phyloP scores from a whole-genome alignment of 2,113 vertebrate species.

The Saimiri boliviensis region DNA sequence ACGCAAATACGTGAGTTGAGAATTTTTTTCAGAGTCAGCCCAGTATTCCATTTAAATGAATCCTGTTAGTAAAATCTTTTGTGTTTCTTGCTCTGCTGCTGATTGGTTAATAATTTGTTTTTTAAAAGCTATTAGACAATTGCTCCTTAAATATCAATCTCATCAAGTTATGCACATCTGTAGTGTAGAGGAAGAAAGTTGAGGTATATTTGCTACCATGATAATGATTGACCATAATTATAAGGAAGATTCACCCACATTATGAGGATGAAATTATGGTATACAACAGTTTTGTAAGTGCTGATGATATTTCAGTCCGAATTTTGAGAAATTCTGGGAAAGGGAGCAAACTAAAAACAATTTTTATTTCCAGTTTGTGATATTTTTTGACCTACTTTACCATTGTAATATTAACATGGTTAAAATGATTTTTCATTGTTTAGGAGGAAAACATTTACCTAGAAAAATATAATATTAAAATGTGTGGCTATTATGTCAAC shows the following conservation, averaged over 20 bases:
- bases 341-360: not conserved
- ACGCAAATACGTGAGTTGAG: not conserved
- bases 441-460: slow-evolving; percentile 44
- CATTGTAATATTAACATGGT: slow-evolving; percentile 11
- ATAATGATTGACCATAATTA: not conserved
- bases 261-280: not conserved
- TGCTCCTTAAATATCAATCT: not conserved
- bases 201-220: not conserved
- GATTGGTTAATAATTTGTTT: not conserved
- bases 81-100: not conserved
- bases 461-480: slow-evolving; percentile 49
- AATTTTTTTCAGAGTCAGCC: not conserved
- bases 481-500: slow-evolving; percentile 13
- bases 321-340: slow-evolving; percentile 45
- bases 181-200: not conserved
- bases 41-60: not conserved
- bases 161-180: not conserved
- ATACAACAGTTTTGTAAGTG: not conserved
- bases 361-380: slow-evolving; percentile 8
- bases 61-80: not conserved
- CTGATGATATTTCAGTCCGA: not conserved
- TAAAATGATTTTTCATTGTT: slow-evolving; percentile 41
- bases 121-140: not conserved
- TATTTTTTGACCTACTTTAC: slow-evolving; percentile 5
- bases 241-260: not conserved